phyloP scores from a whole-genome alignment of 2,113 vertebrate genomes.

The Elephantulus edwardii region DNA sequence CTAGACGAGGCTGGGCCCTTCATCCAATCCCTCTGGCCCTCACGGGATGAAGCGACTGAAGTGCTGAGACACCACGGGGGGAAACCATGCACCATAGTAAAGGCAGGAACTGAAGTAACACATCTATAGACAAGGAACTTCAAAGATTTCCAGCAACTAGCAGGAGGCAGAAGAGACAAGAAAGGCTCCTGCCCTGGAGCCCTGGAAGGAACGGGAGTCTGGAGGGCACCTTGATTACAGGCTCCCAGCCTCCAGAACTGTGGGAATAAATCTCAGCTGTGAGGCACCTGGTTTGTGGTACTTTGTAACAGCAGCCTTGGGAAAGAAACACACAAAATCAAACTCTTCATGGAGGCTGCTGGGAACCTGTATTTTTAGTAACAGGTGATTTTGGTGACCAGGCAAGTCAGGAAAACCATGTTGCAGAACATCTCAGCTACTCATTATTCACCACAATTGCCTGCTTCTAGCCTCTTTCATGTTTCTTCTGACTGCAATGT shows the following conservation, averaged over 20 bases:
- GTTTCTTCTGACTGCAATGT: background rate
- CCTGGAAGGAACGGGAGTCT: background rate
- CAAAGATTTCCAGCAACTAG: background rate
- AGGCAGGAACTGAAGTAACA: background rate
- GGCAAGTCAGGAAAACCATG: background rate
- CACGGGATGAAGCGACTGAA: background rate
- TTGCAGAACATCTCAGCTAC: background rate
- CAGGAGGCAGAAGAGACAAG: no score
- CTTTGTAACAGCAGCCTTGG: background rate
- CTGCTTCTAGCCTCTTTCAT: background rate
- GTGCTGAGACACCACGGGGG: background rate
- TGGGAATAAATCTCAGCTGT: background rate
- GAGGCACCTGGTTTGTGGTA: background rate
- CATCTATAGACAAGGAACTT: background rate
- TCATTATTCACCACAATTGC: background rate
- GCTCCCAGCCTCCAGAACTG: background rate
- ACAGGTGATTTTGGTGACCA: background rate
- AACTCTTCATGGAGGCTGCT: background rate
- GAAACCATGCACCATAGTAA: background rate
- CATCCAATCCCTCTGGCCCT: background rate
- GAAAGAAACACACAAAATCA: background rate
- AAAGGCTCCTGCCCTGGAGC: background rate
- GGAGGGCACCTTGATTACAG: background rate
- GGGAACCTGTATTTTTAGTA: constrained; percentile 6
- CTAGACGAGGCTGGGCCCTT: background rate